Base-by-base conservation (phyloP, 2,113 vertebrate genomes). In the Syngnathus floridae region DNA sequence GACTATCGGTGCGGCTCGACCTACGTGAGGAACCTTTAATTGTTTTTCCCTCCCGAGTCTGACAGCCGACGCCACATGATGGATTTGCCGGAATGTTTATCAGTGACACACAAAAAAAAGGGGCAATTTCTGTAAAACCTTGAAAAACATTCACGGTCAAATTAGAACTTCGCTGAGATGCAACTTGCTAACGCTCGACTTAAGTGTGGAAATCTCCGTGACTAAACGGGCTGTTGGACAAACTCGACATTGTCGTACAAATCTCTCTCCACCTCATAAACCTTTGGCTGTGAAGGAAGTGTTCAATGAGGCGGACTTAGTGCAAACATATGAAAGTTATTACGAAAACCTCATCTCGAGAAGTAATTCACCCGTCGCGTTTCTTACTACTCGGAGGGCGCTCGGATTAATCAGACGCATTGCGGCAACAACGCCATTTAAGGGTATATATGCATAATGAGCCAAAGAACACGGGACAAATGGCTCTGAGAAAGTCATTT, bases 31-130 rank as follows among this genome's bases (percentile, higher is more conserved):
- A 76, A 65, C 71, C 79, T 86, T 82, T 90, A 89, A 90, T 89
- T 89, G 88, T 90, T 87, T 88, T 83, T 69, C 62, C 58, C 45
- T 7, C 52, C 45, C 8, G 51, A 68, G 78, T 67, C 75, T 88
- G 82, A 89, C 84, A 90, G 77, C 64, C 43, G 69, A 69, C 48
- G 62, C 72, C 65, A 69, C 69, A 79, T 88, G 89, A 91, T 90
- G 80, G 82, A 91, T 90, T 76, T 85, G 71, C 76, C 65, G 19
- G 65, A 62, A 55, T 63, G 22, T 70, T 78, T 71, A 66, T 83
- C 71, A 75, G 67, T 73, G 73, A 78, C 73, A 77, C 38, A 40
- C 57, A 65, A 80, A 81, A 80, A 81, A 71, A 81, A 51, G 19
- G 79, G 79, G 83, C 76, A 70, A 54, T 64, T 26, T 62, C 64